Conservation (phyloP, 2,888 invertebrate genomes). For the Drosophila colorata region DNA sequence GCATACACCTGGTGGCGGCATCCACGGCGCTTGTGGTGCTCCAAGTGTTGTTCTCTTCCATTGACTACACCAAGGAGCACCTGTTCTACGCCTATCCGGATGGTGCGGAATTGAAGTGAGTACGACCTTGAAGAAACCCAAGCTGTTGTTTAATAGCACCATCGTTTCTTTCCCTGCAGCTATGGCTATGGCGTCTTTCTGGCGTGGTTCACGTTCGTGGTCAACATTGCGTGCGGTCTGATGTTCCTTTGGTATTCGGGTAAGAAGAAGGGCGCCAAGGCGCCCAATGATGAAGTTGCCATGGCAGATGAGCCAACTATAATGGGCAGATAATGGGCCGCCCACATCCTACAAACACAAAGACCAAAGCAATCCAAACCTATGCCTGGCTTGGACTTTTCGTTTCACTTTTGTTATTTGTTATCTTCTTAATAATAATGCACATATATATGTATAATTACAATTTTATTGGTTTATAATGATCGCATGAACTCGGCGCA, state of each 20-base stretch:
- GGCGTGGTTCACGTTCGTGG: constrained; percentile 92
- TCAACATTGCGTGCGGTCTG: constrained; percentile 89
- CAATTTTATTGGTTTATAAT: constrained; percentile 35
- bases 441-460: constrained; percentile 36
- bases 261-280: constrained; percentile 93
- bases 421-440: constrained; percentile 64
- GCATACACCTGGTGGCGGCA: constrained; percentile 93
- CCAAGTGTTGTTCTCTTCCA: constrained; percentile 91
- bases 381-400: constrained; percentile 38
- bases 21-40: constrained; percentile 92
- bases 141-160: rapidly evolving
- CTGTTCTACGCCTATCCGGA: constrained; percentile 89
- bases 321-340: constrained; percentile 87
- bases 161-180: constrained; percentile 66
- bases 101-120: constrained; percentile 88
- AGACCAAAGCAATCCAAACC: constrained; percentile 64
- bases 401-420: constrained; percentile 69
- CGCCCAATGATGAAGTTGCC: constrained; percentile 92
- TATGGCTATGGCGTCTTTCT: constrained; percentile 91
- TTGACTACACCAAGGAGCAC: constrained; percentile 89
- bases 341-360: constrained; percentile 39
- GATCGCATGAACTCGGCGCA: constrained; percentile 38
- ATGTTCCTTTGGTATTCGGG: constrained; percentile 93
- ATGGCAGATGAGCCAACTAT: constrained; percentile 94
- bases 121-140: constrained; percentile 24